phyloP scores from a whole-genome alignment of 2,888 invertebrate species.

The Caenorhabditis parvicauda region DNA sequence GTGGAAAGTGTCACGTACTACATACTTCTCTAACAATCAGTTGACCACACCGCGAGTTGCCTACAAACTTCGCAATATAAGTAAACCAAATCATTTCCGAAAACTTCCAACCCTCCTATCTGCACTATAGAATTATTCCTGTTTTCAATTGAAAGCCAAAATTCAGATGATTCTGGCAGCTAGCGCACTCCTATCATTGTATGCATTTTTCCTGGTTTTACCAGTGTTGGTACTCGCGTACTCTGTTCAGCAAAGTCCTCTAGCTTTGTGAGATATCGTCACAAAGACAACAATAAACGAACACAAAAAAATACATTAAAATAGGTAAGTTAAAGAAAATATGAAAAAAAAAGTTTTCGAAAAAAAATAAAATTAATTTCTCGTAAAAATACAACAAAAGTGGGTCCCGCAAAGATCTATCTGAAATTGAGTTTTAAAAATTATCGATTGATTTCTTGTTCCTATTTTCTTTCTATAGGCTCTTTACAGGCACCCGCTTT shows the following conservation, averaged over 20 bases:
- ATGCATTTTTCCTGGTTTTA: constrained; percentile 56
- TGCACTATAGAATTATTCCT: constrained; percentile 1
- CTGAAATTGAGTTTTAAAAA: too few relatives aligned
- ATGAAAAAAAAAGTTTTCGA: constrained; percentile 3
- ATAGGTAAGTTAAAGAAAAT: neutral
- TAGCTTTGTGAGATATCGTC: constrained; percentile 21
- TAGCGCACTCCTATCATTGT: constrained; percentile 53
- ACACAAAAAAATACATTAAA: neutral
- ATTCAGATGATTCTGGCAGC: constrained; percentile 53
- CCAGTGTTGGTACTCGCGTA: constrained; percentile 52
- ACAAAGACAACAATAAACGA: neutral
- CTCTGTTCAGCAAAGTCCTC: constrained; percentile 41
- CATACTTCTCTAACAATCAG: too few relatives aligned
- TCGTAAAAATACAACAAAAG: too few relatives aligned
- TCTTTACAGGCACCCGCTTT: constrained; percentile 86
- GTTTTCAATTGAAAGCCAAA: too few relatives aligned
- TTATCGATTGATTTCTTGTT: too few relatives aligned
- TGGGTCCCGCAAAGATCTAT: too few relatives aligned
- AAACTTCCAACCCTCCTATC: neutral
- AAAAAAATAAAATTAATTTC: too few relatives aligned
- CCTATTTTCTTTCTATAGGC: too few relatives aligned
- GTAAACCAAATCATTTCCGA: too few relatives aligned
- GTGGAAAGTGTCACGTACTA: too few relatives aligned
- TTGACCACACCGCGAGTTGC: too few relatives aligned
- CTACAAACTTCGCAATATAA: too few relatives aligned